phyloP scores from a whole-genome alignment of 2,113 vertebrate genomes.

The Chroicocephalus ridibundus region DNA sequence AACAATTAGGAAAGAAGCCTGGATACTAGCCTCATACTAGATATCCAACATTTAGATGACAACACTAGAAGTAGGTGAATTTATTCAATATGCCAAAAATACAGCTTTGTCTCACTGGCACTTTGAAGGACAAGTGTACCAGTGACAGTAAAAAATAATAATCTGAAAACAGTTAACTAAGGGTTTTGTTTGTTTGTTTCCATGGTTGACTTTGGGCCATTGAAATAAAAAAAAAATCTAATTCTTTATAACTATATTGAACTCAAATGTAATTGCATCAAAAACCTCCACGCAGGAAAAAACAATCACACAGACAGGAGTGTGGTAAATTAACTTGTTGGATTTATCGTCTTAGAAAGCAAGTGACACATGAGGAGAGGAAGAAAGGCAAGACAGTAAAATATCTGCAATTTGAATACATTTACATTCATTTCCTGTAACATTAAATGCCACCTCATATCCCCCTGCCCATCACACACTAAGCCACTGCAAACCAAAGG shows the following conservation, averaged over 20 bases:
- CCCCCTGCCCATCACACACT: not conserved
- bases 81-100: not conserved
- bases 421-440: constrained; percentile 7
- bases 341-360: not conserved
- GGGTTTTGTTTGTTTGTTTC: not conserved
- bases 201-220: not conserved
- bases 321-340: not conserved
- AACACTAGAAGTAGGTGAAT: not conserved
- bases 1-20: not conserved
- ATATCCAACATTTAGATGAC: not conserved
- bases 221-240: not conserved
- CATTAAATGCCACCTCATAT: not conserved
- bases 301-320: not conserved
- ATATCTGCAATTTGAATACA: constrained; percentile 12
- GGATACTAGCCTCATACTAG: not conserved
- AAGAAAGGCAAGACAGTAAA: not conserved
- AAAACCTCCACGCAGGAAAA: not conserved
- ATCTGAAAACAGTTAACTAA: not conserved
- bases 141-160: not conserved
- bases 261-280: not conserved
- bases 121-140: not conserved
- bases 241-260: not conserved
- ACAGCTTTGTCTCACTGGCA: not conserved
- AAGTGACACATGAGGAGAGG: not conserved
- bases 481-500: not conserved